A percentile compares a stretch with the other conserved stretches of the same genome.
These are phyloP conservation scores for Lasioglossum malachurum DNA, from an alignment of 2,888 invertebrate genomes.

Conservation along the genomic window DNA sequence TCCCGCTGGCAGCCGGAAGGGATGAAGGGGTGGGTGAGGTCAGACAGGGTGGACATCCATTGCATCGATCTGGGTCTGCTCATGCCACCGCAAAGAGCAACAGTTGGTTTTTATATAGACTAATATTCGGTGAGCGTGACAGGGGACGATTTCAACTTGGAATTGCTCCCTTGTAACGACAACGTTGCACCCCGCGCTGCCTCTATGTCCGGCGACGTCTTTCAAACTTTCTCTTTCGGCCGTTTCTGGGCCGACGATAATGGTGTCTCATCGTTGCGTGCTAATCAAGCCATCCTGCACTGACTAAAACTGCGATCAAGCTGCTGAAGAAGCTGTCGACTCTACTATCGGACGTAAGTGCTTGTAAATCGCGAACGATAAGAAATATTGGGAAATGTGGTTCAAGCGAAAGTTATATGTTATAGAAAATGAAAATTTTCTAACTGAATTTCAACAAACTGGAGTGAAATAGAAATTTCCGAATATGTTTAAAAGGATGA, in stretches of 20 bases:
- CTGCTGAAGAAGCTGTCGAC: not conserved
- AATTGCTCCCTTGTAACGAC: conserved; percentile 60
- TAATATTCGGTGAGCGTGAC: conserved; percentile 76
- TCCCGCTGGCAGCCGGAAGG: conserved; percentile 39
- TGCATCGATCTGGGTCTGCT: conserved; percentile 67
- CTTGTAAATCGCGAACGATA: too few relatives aligned
- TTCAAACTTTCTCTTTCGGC: conserved; percentile 43
- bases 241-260: conserved; percentile 6
- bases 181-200: conserved; percentile 41
- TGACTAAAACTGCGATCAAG: not conserved
- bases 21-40: conserved; percentile 31
- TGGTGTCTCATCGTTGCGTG: conserved; percentile 15
- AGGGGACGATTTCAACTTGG: conserved; percentile 69
- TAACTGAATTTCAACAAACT: too few relatives aligned
- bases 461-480: too few relatives aligned
- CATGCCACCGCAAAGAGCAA: conserved; percentile 73
- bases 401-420: too few relatives aligned
- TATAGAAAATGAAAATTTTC: too few relatives aligned
- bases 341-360: too few relatives aligned
- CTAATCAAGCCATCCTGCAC: conserved; percentile 10
- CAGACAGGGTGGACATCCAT: conserved; percentile 68
- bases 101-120: conserved; percentile 81
- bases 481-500: too few relatives aligned
- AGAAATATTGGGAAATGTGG: too few relatives aligned
- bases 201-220: conserved; percentile 42